Base-by-base conservation (phyloP, 2,888 invertebrate species). In the Phyto melanocephala region DNA sequence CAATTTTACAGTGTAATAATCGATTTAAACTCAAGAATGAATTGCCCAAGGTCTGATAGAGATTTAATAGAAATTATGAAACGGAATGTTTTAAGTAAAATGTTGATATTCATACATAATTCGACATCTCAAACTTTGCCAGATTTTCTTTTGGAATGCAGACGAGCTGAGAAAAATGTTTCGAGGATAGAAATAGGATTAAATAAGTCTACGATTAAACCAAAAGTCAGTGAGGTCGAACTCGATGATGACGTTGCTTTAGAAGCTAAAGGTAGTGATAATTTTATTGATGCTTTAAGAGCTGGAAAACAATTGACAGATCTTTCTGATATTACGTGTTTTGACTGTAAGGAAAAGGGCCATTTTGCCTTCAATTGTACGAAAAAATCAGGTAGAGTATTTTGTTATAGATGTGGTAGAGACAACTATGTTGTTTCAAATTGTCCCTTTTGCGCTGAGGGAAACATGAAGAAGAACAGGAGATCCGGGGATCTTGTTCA, bases 341-440 rank as follows among this genome's bases (percentile, higher is more conserved):
- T 65, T 10, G 65, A 65, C 17, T 65, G 65, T 40, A 45, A 52
- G 8, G 52, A 52, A 52, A 67, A 50, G 17, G 67, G 47, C 4
- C 68, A 68, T 22, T 52, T 68, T 40, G 70, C 70, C 3, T 24
- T 70, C 7, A 37, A 70, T 10, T 54, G 54, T 42, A 40, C 20
- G 2, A 20, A 17, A 13, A 54, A 70, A 24, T 62, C 62, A 2
- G 42, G 15, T 1, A 20, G 62, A 42, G 22, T 62, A 7, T 62
- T 62, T 22, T 42, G 60, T 22, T 62, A 40, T 17, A n/a, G n/a
- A 10, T 62, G 60, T 62, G 60, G 42, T 1, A 62, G 17, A 22
- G 60, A 40, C 20, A 40, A 62, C 11, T 62, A 62, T 62, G 60
- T 62, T 4, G 24, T 62, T n/a, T 62, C 60, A 20, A 62, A 62